Evolutionary conservation across 2,797 vertebrate genomes (phyloP).

Genomic region (Mormyrops boulengeri): DNA sequence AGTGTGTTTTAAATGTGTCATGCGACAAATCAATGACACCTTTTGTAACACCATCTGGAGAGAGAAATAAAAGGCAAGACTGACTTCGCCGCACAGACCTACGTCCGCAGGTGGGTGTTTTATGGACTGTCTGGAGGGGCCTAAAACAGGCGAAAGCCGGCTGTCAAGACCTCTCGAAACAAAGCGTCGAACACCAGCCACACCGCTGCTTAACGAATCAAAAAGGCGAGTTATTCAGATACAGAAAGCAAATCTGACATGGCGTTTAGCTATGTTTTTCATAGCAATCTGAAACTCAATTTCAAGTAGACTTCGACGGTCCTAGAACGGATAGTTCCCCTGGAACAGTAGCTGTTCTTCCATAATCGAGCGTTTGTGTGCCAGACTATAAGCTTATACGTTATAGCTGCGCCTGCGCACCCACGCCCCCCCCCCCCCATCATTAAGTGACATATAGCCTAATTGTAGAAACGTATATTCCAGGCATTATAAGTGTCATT

Average conservation of each 20-base stretch:
- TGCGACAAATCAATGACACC: neutral
- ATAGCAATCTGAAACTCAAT: neutral
- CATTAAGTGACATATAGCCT: neutral
- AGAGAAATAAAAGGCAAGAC: neutral
- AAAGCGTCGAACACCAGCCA: neutral
- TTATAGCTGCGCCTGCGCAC: neutral
- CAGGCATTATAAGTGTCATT: constrained; percentile 42
- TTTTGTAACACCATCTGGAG: neutral
- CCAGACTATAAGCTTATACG: neutral
- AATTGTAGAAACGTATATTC: neutral
- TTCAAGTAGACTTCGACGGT: neutral
- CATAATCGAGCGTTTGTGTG: neutral
- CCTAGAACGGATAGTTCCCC: neutral
- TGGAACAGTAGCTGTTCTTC: neutral
- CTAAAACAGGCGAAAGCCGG: neutral
- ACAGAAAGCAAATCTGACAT: neutral
- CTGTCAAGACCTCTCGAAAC: neutral
- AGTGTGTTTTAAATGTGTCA: neutral
- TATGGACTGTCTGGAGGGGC: neutral
- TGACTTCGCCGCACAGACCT: neutral
- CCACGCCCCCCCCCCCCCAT: neutral
- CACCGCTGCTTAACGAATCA: neutral
- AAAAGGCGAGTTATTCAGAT: neutral
- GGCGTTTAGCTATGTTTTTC: neutral
- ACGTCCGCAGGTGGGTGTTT: neutral